Conservation (phyloP, 2,113 vertebrate genomes). For the Spheniscus mendiculus region DNA sequence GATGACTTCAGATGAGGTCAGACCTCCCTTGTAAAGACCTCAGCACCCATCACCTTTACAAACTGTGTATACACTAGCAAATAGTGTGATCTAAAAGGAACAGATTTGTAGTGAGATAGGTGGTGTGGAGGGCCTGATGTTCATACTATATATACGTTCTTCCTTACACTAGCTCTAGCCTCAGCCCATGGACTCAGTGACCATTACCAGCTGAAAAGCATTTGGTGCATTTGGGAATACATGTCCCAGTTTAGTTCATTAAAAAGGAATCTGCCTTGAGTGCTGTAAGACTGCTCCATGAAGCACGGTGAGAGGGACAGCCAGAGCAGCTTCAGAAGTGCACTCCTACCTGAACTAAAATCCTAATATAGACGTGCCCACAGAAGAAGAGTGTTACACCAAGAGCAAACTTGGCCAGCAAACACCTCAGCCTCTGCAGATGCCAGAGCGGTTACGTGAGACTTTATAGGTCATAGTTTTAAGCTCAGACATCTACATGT, state of each 20-base stretch:
- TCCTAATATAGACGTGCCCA: background rate
- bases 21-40: background rate
- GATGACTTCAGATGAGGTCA: background rate
- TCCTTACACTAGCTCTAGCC: background rate
- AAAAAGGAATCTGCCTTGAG: background rate
- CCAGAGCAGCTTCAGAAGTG: background rate
- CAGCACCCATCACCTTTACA: background rate
- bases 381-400: background rate
- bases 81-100: background rate
- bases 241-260: background rate
- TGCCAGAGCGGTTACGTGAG: background rate
- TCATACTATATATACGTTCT: fast-evolving
- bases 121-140: background rate
- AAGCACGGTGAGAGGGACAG: background rate
- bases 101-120: background rate
- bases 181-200: background rate
- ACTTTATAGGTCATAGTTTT: background rate
- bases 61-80: background rate
- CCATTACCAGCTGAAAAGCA: background rate
- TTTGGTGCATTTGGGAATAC: background rate
- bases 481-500: background rate
- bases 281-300: background rate
- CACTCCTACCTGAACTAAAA: background rate
- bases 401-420: background rate
- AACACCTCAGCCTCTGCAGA: background rate